Conservation (phyloP, 2,888 invertebrate species). For the Glaucopsyche alexis region DNA sequence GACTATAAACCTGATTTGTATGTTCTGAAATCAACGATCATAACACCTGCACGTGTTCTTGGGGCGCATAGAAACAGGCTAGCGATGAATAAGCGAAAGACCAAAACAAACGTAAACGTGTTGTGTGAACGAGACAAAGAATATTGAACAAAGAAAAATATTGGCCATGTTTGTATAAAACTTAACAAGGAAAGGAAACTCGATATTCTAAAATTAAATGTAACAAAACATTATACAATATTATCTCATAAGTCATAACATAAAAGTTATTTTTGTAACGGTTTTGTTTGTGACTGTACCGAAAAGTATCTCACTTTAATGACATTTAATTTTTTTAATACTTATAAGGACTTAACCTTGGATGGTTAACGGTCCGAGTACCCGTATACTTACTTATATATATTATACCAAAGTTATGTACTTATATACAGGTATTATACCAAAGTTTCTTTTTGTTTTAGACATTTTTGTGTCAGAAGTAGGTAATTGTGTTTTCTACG, state of each 20-base stretch:
- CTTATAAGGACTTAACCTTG: too few species aligned
- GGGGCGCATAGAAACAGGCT: neutral
- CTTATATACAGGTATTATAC: too few species aligned
- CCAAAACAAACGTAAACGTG: neutral
- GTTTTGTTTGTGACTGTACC: neutral
- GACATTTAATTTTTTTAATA: neutral
- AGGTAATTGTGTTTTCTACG: neutral
- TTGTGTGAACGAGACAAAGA: neutral
- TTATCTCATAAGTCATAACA: neutral
- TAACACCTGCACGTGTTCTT: neutral
- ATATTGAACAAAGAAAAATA: conserved; percentile 17
- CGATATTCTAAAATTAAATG: neutral
- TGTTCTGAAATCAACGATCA: neutral
- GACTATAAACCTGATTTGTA: neutral
- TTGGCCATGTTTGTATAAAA: neutral
- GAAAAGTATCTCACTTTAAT: neutral
- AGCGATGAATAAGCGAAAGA: neutral
- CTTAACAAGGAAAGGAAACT: neutral
- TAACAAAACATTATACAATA: neutral
- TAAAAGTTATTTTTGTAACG: neutral
- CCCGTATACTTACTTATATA: too few species aligned
- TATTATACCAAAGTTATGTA: too few species aligned
- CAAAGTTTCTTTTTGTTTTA: too few species aligned
- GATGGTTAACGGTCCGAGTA: too few species aligned
- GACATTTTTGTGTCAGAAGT: too few species aligned